Conservation (phyloP, 2,888 invertebrate genomes). For the Pollenia labialis region DNA sequence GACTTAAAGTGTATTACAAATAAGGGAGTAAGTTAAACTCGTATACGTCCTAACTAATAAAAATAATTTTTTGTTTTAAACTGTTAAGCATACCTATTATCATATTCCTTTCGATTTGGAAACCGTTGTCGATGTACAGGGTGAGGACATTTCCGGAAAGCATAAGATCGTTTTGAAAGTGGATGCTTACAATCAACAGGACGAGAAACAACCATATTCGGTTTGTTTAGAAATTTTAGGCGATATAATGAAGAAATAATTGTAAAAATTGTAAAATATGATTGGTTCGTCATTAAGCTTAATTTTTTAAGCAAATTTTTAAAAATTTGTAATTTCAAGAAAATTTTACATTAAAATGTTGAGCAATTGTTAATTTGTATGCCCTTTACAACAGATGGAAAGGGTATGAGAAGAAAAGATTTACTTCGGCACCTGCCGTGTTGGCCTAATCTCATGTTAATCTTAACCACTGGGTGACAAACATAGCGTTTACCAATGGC, state of each 20-base stretch:
- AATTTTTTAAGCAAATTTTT: no score
- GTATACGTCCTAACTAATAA: no score
- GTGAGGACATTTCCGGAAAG: conserved; percentile 51
- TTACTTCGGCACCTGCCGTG: no score
- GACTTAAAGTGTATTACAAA: conserved; percentile 58
- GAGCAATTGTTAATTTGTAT: no score
- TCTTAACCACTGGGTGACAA: no score
- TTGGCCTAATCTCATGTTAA: no score
- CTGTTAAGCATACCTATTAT: conserved; percentile 56
- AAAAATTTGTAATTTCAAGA: no score
- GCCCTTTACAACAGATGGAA: no score
- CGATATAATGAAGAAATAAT: conserved; percentile 53
- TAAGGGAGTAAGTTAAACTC: conserved; percentile 53
- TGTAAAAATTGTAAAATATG: neutral
- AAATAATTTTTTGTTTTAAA: neutral
- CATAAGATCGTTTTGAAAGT: conserved; percentile 56
- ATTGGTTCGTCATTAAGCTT: neutral
- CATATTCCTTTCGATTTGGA: conserved; percentile 57
- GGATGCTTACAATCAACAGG: conserved; percentile 21
- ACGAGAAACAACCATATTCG: conserved; percentile 39
- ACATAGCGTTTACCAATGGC: no score
- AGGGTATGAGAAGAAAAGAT: no score
- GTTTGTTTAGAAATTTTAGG: conserved; percentile 54
- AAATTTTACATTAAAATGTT: no score
- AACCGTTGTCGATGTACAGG: conserved; percentile 2